Evolutionary conservation across 92 coral and sea anemone species (phyloP).

Genomic region (Epizoanthus illoricatus): DNA sequence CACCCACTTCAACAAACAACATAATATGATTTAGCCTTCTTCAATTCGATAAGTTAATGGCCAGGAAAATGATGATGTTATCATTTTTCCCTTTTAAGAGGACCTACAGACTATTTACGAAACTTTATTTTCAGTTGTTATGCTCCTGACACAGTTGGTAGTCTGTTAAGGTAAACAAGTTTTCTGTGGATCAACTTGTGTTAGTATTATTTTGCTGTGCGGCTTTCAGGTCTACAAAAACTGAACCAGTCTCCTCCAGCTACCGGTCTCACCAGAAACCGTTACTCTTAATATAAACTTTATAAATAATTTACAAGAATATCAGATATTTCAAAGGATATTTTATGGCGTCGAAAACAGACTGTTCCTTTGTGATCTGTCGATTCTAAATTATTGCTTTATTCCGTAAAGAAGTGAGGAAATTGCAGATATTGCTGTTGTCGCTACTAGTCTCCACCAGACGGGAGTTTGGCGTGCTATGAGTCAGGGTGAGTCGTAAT

Average conservation of each 20-base stretch:
- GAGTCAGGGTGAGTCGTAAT: not conserved
- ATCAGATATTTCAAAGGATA: conserved; percentile 18
- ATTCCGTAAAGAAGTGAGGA: not conserved
- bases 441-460: too few species aligned
- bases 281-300: conserved; percentile 27
- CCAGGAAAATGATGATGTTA: too few species aligned
- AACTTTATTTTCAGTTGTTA: too few species aligned
- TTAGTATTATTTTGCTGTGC: not conserved
- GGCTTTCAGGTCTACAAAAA: conserved; percentile 25
- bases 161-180: not conserved
- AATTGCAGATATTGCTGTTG: not conserved
- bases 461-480: not conserved
- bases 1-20: too few species aligned
- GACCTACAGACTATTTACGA: too few species aligned
- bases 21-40: too few species aligned
- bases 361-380: not conserved
- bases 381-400: not conserved
- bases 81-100: too few species aligned
- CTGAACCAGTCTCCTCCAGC: not conserved
- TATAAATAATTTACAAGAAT: conserved; percentile 13
- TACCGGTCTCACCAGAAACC: conserved; percentile 23
- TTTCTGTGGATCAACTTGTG: not conserved
- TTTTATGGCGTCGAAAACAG: conserved; percentile 20
- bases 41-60: too few species aligned
- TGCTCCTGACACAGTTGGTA: too few species aligned